Percentiles rank a stretch among this genome's conserved stretches.
phyloP scores from a whole-genome alignment of 2,888 invertebrate species.

The Thera obeliscata region DNA sequence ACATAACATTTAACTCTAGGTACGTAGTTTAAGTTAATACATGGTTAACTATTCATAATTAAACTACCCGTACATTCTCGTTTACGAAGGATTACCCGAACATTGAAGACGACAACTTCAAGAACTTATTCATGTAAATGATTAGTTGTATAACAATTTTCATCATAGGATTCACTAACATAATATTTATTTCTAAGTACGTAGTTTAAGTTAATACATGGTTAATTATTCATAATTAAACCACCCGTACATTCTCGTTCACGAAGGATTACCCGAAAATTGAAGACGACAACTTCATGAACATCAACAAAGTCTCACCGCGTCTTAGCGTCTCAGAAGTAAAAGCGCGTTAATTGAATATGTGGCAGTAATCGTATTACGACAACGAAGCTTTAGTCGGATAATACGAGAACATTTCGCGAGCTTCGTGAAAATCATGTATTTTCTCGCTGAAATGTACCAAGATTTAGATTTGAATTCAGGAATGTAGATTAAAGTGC shows the following conservation, averaged over 20 bases:
- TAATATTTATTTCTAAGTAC: too few species aligned
- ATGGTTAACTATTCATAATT: neutral
- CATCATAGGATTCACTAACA: too few species aligned
- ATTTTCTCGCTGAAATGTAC: constrained; percentile 13
- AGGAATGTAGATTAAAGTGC: too few species aligned
- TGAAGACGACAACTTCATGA: constrained; percentile 40
- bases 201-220: too few species aligned
- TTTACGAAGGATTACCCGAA: constrained; percentile 6
- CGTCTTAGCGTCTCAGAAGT: constrained; percentile 28
- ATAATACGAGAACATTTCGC: constrained; percentile 8
- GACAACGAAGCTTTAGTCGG: constrained; percentile 31
- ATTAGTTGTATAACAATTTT: too few species aligned
- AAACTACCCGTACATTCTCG: constrained; percentile 3
- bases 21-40: too few species aligned
- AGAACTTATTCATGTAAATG: too few species aligned
- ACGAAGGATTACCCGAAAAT: constrained; percentile 14
- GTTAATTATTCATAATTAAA: neutral
- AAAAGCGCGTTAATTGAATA: constrained; percentile 51
- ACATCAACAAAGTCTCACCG: constrained; percentile 41
- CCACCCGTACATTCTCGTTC: neutral
- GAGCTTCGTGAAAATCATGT: constrained; percentile 29
- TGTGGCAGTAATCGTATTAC: constrained; percentile 40
- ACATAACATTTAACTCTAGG: too few species aligned
- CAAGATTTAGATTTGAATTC: constrained; percentile 5
- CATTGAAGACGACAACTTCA: constrained; percentile 24